These are phyloP conservation scores for Ferrisia virgata DNA, from an alignment of 2,888 invertebrate genomes.

Conservation along the genomic window DNA sequence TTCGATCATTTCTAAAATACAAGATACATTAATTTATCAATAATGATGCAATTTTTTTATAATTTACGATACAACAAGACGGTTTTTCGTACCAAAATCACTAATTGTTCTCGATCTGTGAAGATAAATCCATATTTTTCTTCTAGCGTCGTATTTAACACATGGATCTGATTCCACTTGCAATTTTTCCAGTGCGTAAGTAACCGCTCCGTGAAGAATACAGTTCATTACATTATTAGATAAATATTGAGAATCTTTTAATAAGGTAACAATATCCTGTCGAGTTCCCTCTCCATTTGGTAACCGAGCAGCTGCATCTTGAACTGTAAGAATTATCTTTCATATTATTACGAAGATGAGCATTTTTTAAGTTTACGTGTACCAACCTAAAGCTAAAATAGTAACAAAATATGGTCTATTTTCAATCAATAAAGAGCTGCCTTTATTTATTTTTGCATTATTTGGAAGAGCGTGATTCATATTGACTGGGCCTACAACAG, in stretches of 20 bases:
- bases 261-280: slow-evolving; percentile 83
- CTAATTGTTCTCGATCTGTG: slow-evolving; percentile 69
- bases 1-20: slow-evolving; percentile 30
- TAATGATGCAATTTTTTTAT: background rate
- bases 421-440: slow-evolving; percentile 76
- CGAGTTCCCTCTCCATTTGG: slow-evolving; percentile 93
- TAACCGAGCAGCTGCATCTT: slow-evolving; percentile 87
- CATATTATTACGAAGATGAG: background rate
- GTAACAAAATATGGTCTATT: slow-evolving; percentile 87
- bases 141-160: slow-evolving; percentile 85
- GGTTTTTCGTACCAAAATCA: slow-evolving; percentile 61
- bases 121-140: slow-evolving; percentile 94
- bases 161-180: slow-evolving; percentile 89
- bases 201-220: slow-evolving; percentile 76
- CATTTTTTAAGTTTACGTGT: background rate
- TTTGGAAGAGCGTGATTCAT: slow-evolving; percentile 67
- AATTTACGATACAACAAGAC: background rate
- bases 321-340: slow-evolving; percentile 57
- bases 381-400: slow-evolving; percentile 70
- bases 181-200: slow-evolving; percentile 84
- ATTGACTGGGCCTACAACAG: slow-evolving; percentile 78
- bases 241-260: slow-evolving; percentile 64
- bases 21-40: background rate
- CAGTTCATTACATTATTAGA: slow-evolving; percentile 57
- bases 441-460: slow-evolving; percentile 62